These are phyloP conservation scores for Carposina sasakii DNA, from an alignment of 1,140 invertebrate genomes.

Conservation along the genomic window DNA sequence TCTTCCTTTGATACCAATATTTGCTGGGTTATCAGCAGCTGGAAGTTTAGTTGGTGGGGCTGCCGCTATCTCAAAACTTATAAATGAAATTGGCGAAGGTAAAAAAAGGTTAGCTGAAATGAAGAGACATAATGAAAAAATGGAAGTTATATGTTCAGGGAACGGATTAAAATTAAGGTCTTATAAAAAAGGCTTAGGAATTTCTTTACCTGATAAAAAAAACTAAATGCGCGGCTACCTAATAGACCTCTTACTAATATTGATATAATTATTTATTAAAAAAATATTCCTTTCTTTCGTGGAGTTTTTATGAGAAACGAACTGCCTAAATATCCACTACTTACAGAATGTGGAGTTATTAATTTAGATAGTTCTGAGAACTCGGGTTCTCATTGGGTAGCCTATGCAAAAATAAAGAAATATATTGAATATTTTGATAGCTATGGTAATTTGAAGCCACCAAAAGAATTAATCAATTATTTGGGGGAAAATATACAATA, in stretches of 20 bases:
- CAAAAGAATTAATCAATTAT: conserved; percentile 8
- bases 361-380: conserved; percentile 34
- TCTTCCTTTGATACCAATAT: conserved; percentile 45
- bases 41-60: conserved; percentile 34
- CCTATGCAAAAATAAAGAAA: conserved; percentile 32
- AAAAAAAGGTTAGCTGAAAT: conserved; percentile 28
- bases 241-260: conserved; percentile 24
- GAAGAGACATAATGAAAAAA: conserved; percentile 39
- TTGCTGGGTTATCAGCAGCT: conserved; percentile 43
- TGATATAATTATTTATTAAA: conserved; percentile 22
- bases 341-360: conserved; percentile 34
- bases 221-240: conserved; percentile 24
- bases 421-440: conserved; percentile 29
- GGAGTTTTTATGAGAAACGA: conserved; percentile 35
- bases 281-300: conserved; percentile 28
- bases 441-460: conserved; percentile 38
- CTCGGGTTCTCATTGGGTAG: conserved; percentile 41
- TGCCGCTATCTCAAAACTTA: conserved; percentile 28
- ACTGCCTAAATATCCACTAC: conserved; percentile 24
- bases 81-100: conserved; percentile 22
- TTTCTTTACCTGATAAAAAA: conserved; percentile 22
- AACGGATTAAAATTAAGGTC: conserved; percentile 36
- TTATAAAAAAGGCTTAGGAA: conserved; percentile 35
- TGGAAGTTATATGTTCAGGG: conserved; percentile 35
- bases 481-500: not conserved